phyloP scores from a whole-genome alignment of 2,113 vertebrate species.

The Entomyzon cyanotis region DNA sequence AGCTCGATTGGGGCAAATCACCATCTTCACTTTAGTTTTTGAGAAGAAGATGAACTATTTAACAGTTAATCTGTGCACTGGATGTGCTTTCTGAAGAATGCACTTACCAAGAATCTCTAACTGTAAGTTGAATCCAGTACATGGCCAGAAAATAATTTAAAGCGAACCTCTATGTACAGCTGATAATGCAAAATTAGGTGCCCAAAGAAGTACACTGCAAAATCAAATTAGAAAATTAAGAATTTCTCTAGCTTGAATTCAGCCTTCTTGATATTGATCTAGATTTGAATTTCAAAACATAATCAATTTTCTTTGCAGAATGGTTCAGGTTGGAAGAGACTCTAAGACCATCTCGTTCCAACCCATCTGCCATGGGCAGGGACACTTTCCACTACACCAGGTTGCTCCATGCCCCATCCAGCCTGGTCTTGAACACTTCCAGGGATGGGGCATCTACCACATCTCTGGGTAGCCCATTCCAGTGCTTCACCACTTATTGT shows the following conservation, averaged over 20 bases:
- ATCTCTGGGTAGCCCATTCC: background rate
- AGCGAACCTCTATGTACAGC: background rate
- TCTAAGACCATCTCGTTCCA: background rate
- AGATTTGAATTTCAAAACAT: background rate
- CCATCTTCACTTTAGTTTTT: background rate
- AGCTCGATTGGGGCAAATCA: too few relatives aligned
- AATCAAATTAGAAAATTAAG: background rate
- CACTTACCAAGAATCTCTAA: background rate
- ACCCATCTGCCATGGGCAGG: background rate
- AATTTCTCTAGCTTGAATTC: background rate
- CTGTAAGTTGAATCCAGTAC: background rate
- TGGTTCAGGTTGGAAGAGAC: background rate
- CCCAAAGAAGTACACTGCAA: background rate
- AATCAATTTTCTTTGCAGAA: background rate
- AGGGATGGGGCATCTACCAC: background rate
- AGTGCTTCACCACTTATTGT: background rate
- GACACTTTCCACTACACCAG: background rate
- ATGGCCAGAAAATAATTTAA: background rate
- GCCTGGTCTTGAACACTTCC: background rate
- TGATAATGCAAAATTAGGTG: background rate
- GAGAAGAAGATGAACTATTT: background rate
- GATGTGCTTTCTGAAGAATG: background rate
- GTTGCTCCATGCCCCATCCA: background rate
- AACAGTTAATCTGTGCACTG: background rate
- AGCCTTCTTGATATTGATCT: background rate